Evolutionary conservation across 2,797 vertebrate genomes (phyloP).

Genomic region (Anomalospiza imberbis): DNA sequence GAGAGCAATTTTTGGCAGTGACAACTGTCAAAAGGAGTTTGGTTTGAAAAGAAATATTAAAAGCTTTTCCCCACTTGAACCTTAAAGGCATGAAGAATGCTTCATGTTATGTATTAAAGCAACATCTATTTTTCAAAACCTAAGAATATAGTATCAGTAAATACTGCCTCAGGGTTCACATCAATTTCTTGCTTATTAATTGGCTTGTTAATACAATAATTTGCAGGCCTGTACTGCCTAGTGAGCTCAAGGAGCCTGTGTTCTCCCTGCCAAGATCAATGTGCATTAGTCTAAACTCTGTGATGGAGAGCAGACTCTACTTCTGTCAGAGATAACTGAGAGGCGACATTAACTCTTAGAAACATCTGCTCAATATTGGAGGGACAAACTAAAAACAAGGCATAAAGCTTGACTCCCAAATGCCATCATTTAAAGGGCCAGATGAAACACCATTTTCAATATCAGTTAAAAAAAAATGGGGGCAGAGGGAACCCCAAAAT

Average conservation of each 20-base stretch:
- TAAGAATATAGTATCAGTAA: conserved; percentile 16
- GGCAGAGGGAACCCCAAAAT: background rate
- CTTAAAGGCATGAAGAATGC: background rate
- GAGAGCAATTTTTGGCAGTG: background rate
- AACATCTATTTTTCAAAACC: conserved; percentile 17
- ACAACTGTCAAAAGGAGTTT: background rate
- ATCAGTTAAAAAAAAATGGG: accelerated
- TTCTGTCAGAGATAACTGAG: conserved; percentile 71
- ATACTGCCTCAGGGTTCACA: conserved; percentile 46
- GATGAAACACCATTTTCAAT: background rate
- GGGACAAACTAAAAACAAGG: background rate
- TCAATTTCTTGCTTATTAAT: conserved; percentile 67
- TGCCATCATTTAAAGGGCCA: background rate
- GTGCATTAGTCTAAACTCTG: conserved; percentile 64
- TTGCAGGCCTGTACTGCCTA: conserved; percentile 46
- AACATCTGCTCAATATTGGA: conserved; percentile 61
- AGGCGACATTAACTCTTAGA: conserved; percentile 55
- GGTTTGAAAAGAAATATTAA: background rate
- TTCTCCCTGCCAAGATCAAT: conserved; percentile 72
- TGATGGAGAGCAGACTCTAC: conserved; percentile 66
- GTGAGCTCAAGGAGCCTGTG: conserved; percentile 51
- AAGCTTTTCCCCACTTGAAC: background rate
- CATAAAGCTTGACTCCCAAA: conserved; percentile 8
- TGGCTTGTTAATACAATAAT: conserved; percentile 68
- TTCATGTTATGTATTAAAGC: background rate